These are phyloP conservation scores for Antechinus flavipes DNA, from an alignment of 2,113 vertebrate genomes.

Conservation along the genomic window DNA sequence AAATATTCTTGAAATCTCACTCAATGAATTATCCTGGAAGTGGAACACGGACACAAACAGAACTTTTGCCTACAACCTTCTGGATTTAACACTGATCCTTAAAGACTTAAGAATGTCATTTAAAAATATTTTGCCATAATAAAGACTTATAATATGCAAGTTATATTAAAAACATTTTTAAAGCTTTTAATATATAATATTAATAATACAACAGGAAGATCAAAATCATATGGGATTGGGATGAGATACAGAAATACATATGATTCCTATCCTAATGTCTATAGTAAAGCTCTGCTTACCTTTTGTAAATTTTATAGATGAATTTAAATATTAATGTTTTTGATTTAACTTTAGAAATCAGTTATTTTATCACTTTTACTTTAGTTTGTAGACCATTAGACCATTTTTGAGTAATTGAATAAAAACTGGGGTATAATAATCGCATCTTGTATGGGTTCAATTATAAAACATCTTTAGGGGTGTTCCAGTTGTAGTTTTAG, in stretches of 20 bases:
- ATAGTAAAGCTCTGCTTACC: not conserved
- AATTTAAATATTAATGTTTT: not conserved
- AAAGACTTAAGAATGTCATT: not conserved
- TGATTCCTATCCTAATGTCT: not conserved
- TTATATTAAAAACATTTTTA: not conserved
- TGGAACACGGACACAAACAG: not conserved
- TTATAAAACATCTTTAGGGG: not conserved
- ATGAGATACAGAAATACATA: not conserved
- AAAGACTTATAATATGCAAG: not conserved
- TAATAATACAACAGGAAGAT: not conserved
- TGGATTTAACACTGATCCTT: not conserved
- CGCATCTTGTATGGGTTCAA: not conserved
- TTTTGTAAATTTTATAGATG: not conserved
- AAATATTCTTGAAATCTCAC: not conserved
- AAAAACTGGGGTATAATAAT: not conserved
- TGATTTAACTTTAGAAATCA: not conserved
- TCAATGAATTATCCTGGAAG: not conserved
- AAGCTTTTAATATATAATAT: not conserved
- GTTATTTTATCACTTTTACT: not conserved
- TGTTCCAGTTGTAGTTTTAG: not conserved
- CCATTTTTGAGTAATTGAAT: not conserved
- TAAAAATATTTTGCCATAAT: not conserved
- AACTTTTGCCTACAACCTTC: not conserved
- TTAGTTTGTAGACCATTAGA: not conserved
- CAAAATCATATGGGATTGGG: not conserved